Percentiles rank a stretch among this genome's conserved stretches.
phyloP scores from a whole-genome alignment of 2,888 invertebrate genomes.

The Linnaemya tessellans region DNA sequence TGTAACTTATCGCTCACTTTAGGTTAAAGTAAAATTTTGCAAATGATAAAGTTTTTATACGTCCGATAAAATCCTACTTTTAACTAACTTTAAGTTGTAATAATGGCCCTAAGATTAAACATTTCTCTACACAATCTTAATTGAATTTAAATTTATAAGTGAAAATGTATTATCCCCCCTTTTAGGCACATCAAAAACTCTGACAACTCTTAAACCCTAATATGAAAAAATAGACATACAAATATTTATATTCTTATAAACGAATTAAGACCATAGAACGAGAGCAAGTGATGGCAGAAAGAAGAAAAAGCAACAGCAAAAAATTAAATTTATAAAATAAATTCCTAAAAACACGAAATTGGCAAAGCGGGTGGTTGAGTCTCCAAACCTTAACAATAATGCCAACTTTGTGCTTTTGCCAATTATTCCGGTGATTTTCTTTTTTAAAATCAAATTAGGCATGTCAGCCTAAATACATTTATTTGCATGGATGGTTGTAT shows the following conservation, averaged over 20 bases:
- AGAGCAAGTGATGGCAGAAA: conserved; percentile 23
- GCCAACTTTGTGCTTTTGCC: conserved; percentile 56
- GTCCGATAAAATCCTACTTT: no score
- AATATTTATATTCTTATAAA: conserved; percentile 35
- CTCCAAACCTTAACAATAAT: conserved; percentile 50
- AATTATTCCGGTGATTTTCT: conserved; percentile 14
- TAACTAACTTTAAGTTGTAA: no score
- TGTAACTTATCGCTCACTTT: no score
- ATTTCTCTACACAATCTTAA: no score
- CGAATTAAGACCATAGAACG: conserved; percentile 48
- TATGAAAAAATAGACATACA: not conserved
- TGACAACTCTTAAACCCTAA: not conserved
- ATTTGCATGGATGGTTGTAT: not conserved
- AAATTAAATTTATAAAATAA: conserved; percentile 18
- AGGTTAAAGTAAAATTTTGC: no score
- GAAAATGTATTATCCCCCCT: no score
- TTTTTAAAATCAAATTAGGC: not conserved
- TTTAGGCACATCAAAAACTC: not conserved
- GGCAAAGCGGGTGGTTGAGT: conserved; percentile 58
- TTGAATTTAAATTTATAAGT: no score
- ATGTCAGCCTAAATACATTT: no score
- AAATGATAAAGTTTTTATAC: no score
- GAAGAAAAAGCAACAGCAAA: conserved; percentile 7
- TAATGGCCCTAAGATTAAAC: no score
- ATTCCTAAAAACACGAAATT: conserved; percentile 48